Evolutionary conservation across 2,113 vertebrate species (phyloP).

Genomic region (Lepisosteus oculatus): DNA sequence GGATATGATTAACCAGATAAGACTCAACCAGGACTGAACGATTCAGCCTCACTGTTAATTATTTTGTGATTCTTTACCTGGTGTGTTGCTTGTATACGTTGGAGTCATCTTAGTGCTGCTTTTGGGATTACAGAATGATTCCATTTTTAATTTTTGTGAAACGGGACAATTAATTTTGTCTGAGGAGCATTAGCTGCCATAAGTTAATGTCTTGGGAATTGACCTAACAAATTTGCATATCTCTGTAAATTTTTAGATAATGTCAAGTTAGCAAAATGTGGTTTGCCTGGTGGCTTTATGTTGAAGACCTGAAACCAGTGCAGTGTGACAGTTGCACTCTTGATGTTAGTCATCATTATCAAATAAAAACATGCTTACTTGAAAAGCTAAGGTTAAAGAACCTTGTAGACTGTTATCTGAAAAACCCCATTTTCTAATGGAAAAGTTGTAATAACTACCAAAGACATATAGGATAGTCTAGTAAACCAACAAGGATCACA

Average conservation of each 20-base stretch:
- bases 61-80: conserved; percentile 37
- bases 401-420: conserved; percentile 54
- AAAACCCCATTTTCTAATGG: conserved; percentile 42
- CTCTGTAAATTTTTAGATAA: conserved; percentile 49
- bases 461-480: conserved; percentile 50
- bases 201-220: conserved; percentile 33
- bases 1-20: conserved; percentile 25
- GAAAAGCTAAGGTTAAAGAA: conserved; percentile 53
- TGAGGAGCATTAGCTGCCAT: conserved; percentile 39
- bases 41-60: conserved; percentile 34
- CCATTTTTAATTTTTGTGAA: conserved; percentile 27
- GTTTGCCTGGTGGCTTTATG: conserved; percentile 25
- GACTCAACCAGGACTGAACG: conserved; percentile 29
- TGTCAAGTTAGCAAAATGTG: conserved; percentile 31
- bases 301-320: conserved; percentile 22
- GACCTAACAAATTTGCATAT: conserved; percentile 47
- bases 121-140: conserved; percentile 44
- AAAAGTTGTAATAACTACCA: conserved; percentile 60
- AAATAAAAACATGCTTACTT: conserved; percentile 41
- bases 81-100: conserved; percentile 54
- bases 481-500: conserved; percentile 60
- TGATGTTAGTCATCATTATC: conserved; percentile 32
- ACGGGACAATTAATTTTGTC: conserved; percentile 52
- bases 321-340: conserved; percentile 51
- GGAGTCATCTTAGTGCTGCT: conserved; percentile 64